Evolutionary conservation across 2,797 vertebrate species (phyloP).

Genomic region (Jordanella pulchra): DNA sequence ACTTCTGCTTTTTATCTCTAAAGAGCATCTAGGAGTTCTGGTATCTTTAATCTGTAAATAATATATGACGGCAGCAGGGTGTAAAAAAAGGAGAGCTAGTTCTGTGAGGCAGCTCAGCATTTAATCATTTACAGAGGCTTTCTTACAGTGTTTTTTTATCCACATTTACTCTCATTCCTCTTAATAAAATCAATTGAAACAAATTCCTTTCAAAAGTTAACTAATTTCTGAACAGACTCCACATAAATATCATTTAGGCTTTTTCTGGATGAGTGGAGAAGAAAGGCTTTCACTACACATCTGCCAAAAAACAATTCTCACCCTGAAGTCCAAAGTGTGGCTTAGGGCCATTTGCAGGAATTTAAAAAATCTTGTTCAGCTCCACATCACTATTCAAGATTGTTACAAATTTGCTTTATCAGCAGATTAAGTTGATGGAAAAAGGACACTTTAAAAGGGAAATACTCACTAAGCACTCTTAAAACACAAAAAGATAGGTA

Average conservation of each 20-base stretch:
- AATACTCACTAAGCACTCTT: neutral
- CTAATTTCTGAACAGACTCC: neutral
- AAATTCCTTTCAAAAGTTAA: neutral
- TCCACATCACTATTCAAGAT: neutral
- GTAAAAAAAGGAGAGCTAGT: neutral
- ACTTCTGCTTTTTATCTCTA: conserved; percentile 16
- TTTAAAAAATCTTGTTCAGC: neutral
- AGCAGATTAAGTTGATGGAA: neutral
- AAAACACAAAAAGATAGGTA: neutral
- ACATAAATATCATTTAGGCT: neutral
- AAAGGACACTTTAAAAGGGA: neutral
- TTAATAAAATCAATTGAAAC: neutral
- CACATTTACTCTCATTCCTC: neutral
- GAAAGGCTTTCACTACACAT: no score
- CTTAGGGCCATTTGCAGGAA: neutral
- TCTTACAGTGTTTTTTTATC: neutral
- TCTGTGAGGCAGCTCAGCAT: neutral
- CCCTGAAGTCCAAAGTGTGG: neutral
- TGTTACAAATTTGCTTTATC: neutral
- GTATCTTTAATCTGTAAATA: conserved; percentile 13
- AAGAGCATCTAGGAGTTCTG: conserved; percentile 11
- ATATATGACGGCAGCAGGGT: neutral
- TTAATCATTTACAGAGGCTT: neutral
- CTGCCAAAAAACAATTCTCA: neutral
- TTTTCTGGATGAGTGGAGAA: neutral